Conservation (phyloP, 2,113 vertebrate genomes). For the Esox niger region DNA sequence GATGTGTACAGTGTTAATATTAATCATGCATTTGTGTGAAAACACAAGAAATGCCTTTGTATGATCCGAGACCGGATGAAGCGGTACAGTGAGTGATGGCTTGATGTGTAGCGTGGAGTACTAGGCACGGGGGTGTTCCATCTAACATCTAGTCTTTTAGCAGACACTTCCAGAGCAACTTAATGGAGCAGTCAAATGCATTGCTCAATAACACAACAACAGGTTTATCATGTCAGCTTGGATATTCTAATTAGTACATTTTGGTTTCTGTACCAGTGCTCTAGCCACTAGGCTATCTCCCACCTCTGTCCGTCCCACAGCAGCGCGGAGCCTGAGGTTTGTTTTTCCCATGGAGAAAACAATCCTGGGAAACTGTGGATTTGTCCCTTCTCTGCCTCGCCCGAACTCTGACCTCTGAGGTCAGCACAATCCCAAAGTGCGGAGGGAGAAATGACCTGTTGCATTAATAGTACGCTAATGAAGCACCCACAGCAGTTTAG, state of each 20-base stretch:
- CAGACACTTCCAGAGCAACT: too few species aligned
- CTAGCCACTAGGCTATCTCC: background rate
- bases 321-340: background rate
- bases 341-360: conserved; percentile 11
- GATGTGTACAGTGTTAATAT: background rate
- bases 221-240: too few species aligned
- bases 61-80: background rate
- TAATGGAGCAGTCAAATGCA: too few species aligned
- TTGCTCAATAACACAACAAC: too few species aligned
- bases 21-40: background rate
- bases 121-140: background rate
- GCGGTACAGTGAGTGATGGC: background rate
- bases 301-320: background rate
- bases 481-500: too few species aligned
- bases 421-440: background rate
- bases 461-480: background rate
- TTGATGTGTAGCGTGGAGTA: background rate
- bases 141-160: too few species aligned
- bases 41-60: background rate
- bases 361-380: conserved; percentile 15
- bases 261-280: too few species aligned
- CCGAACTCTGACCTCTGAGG: background rate
- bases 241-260: too few species aligned
- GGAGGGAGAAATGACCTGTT: background rate
- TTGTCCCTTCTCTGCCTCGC: background rate